phyloP scores from a whole-genome alignment of 2,797 vertebrate species.

The Cirrhinus molitorella region DNA sequence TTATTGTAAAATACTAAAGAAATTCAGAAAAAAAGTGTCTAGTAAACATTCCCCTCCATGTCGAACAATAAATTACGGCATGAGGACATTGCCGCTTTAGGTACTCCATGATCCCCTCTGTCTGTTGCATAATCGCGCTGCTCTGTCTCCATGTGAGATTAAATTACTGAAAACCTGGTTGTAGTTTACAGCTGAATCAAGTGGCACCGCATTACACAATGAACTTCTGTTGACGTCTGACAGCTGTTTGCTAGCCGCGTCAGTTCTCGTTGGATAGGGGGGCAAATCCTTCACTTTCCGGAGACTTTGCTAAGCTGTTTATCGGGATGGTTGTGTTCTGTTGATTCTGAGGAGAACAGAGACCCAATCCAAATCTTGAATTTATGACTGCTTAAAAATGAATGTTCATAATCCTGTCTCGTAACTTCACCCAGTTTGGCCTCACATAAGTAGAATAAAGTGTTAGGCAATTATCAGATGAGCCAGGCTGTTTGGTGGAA shows the following conservation, averaged over 20 bases:
- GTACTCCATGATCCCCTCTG: slow-evolving; percentile 27
- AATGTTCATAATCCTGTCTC: not conserved
- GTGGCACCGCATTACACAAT: not conserved
- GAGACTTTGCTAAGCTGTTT: slow-evolving; percentile 48
- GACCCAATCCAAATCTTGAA: not conserved
- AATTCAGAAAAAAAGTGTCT: not conserved
- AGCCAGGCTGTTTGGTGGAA: not conserved
- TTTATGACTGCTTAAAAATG: not conserved
- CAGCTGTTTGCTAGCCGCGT: slow-evolving; percentile 9
- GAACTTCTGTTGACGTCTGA: slow-evolving; percentile 1
- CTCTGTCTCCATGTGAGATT: slow-evolving; percentile 43
- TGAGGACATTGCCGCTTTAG: not conserved
- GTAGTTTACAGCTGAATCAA: slow-evolving; percentile 22
- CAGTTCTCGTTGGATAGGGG: slow-evolving; percentile 8
- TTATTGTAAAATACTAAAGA: not conserved
- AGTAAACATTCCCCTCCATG: not conserved
- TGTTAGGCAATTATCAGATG: not conserved
- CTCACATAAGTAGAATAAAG: not conserved
- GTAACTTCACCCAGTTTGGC: not conserved
- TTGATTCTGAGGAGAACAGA: slow-evolving; percentile 17
- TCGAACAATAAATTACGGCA: slow-evolving; percentile 25
- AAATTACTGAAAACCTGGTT: slow-evolving; percentile 14
- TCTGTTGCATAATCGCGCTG: slow-evolving; percentile 34
- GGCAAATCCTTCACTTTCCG: slow-evolving; percentile 44
- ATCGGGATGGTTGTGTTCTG: slow-evolving; percentile 18